phyloP scores from a whole-genome alignment of 2,888 invertebrate species.

The Labia minor region DNA sequence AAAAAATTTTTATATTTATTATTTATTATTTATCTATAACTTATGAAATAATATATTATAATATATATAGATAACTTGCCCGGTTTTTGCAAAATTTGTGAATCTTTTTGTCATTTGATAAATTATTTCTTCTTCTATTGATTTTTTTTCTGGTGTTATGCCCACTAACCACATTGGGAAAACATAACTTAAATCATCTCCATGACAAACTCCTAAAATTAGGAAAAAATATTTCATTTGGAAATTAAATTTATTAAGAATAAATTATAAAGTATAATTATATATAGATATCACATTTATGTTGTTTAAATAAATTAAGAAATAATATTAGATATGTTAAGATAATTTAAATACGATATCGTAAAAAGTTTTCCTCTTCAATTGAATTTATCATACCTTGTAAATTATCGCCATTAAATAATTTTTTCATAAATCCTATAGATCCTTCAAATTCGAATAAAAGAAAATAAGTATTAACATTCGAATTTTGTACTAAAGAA shows the following conservation, averaged over 20 bases:
- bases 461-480: neutral
- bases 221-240: too few species aligned
- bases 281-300: too few species aligned
- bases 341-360: too few species aligned
- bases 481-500: neutral
- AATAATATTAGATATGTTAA: too few species aligned
- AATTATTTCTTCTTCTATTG: slow-evolving; percentile 16
- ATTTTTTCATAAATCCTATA: neutral
- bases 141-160: neutral
- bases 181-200: slow-evolving; percentile 23
- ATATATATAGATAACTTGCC: slow-evolving; percentile 18
- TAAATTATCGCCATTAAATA: neutral
- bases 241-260: too few species aligned
- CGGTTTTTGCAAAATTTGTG: slow-evolving; percentile 24
- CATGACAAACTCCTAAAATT: slow-evolving; percentile 22
- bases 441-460: neutral
- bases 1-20: too few species aligned
- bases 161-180: slow-evolving; percentile 17
- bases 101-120: slow-evolving; percentile 18
- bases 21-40: neutral
- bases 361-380: too few species aligned
- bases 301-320: too few species aligned
- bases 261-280: too few species aligned
- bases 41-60: neutral
- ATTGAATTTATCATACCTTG: too few species aligned